These are phyloP conservation scores for Dascyllus trimaculatus DNA, from an alignment of 2,113 vertebrate species.

Conservation along the genomic window DNA sequence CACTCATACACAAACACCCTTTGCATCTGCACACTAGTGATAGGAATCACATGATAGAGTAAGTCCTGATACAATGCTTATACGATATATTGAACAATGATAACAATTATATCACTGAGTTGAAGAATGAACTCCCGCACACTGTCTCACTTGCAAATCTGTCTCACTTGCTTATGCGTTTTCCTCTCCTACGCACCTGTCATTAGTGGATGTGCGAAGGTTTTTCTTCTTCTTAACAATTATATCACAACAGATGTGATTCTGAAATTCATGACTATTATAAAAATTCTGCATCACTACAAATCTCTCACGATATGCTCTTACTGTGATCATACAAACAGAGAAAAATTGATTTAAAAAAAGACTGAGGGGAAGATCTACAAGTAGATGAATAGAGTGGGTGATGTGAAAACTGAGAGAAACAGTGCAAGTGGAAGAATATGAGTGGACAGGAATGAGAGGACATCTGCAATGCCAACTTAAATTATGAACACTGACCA, in stretches of 20 bases:
- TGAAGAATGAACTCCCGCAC: too few relatives aligned
- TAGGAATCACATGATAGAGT: conserved; percentile 19
- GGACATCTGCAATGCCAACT: conserved; percentile 71
- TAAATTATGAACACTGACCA: conserved; percentile 69
- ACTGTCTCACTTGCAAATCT: too few relatives aligned
- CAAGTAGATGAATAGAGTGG: conserved; percentile 3
- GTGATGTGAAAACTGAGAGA: conserved; percentile 34
- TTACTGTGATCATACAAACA: not conserved
- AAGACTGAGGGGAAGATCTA: conserved; percentile 10
- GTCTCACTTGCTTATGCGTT: too few relatives aligned
- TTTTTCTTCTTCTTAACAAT: too few relatives aligned
- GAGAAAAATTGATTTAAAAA: not conserved
- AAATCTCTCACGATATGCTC: not conserved
- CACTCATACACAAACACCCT: conserved; percentile 9
- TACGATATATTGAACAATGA: conserved; percentile 13
- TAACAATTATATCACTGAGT: conserved; percentile 9
- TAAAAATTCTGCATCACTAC: not conserved
- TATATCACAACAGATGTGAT: conserved; percentile 2
- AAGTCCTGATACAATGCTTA: not conserved
- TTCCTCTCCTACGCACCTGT: too few relatives aligned
- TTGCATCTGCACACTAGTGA: conserved; percentile 11
- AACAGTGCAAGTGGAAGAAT: conserved; percentile 51
- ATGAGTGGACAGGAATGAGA: conserved; percentile 49
- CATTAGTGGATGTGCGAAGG: too few relatives aligned
- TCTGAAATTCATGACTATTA: not conserved